Base-by-base conservation (phyloP, 2,888 invertebrate species). In the Trypoxylon attenuatum region DNA sequence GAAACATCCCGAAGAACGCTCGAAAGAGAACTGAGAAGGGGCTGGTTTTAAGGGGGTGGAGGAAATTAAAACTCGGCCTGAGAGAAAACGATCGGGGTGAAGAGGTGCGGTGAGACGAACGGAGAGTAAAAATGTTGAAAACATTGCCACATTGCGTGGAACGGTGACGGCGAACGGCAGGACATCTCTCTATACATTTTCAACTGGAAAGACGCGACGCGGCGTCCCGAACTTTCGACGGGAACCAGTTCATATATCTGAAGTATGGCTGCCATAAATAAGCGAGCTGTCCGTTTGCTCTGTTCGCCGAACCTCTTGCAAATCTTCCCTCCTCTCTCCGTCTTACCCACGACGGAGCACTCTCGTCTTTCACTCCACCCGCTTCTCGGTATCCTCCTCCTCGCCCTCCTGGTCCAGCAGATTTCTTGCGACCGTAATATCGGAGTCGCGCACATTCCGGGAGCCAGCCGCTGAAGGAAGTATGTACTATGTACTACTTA, bases 241-340 rank as follows among this genome's bases (percentile, higher is more conserved):
- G 83, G 84, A 84, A 86, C 86, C 85, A 87, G 86, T 87, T 86
- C 86, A 87, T 87, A 87, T 86, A 86, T 87, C 85, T 86, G 82
- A 86, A 84, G 86, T 85, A 86, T 85, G 84, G 84, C 86, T 82
- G 83, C 86, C 84, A 86, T 86, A 87, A 87, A 86, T 86, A 87
- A 87, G 82, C 82, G 82, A 80, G 76, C 85, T 84, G 86, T 85
- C 85, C 84, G 84, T 82, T 84, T 80, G 81, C 78, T 82, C 84
- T 81, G 82, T 81, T 82, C 81, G 80, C 83, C 78, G 81, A 77
- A 79, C 72, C 81, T 75, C 70, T 67, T 67, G 74, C 72, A 65
- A 65, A 73, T 77, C 67, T 71, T 53, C 55, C 68, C 43, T 57
- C 47, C 42, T 41, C 27, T 53, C 51, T 33, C 52, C 13, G 46